Evolutionary conservation across 2,888 invertebrate species (phyloP).

Genomic region (Polydrusus cervinus): DNA sequence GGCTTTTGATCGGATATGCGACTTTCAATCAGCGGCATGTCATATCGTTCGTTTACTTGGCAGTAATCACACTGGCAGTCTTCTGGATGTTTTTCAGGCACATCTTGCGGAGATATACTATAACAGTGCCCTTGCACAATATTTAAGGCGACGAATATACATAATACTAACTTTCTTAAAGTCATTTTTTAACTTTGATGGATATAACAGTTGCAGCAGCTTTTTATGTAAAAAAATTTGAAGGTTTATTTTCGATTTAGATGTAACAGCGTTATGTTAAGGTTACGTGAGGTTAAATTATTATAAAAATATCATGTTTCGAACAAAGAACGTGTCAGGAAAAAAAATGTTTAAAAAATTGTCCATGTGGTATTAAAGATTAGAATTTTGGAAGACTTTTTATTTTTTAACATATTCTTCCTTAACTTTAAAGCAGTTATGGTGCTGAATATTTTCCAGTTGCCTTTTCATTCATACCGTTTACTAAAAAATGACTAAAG

Average conservation of each 20-base stretch:
- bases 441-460: too few relatives aligned
- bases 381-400: too few relatives aligned
- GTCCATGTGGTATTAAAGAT: too few relatives aligned
- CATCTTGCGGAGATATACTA: not conserved
- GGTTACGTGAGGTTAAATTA: not conserved
- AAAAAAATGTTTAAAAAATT: not conserved
- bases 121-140: not conserved
- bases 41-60: not conserved
- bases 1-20: conserved; percentile 10
- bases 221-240: conserved; percentile 11
- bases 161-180: not conserved
- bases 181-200: conserved; percentile 16
- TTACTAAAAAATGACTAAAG: too few relatives aligned
- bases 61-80: not conserved
- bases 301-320: conserved; percentile 4
- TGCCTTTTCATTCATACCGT: too few relatives aligned
- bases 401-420: too few relatives aligned
- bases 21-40: conserved; percentile 1
- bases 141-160: not conserved
- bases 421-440: too few relatives aligned
- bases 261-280: not conserved
- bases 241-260: conserved; percentile 17
- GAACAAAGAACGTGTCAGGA: not conserved
- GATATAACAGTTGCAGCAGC: too few relatives aligned
- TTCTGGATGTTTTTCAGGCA: not conserved